Evolutionary conservation across 2,888 invertebrate genomes (phyloP).

Genomic region (Andrena praecox): DNA sequence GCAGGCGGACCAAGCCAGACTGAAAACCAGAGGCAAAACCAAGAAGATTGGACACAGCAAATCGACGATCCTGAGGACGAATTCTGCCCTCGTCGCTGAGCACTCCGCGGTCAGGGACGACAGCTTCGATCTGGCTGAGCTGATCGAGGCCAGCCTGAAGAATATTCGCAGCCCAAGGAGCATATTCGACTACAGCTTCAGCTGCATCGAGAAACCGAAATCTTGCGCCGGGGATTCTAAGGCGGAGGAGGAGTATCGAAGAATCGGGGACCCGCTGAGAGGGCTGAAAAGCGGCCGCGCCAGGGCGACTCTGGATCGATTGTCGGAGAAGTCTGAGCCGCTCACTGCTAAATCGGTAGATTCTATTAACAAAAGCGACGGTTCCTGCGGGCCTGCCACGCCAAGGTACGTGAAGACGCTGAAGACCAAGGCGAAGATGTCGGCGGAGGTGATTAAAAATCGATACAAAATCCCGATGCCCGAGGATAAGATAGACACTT

Average conservation of each 20-base stretch:
- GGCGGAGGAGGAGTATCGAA: not conserved
- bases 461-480: not conserved
- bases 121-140: conserved; percentile 58
- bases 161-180: conserved; percentile 62
- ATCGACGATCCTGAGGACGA: conserved; percentile 52
- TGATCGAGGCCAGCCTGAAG: conserved; percentile 65
- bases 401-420: not conserved
- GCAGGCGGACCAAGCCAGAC: not conserved
- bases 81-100: conserved; percentile 7
- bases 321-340: conserved; percentile 63
- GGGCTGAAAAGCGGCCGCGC: conserved; percentile 12
- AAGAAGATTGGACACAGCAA: conserved; percentile 55
- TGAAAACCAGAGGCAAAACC: conserved; percentile 29
- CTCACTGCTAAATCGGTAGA: conserved; percentile 46
- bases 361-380: conserved; percentile 12
- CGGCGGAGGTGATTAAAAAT: not conserved
- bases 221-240: conserved; percentile 36
- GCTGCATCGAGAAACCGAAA: conserved; percentile 45
- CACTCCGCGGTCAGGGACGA: conserved; percentile 23
- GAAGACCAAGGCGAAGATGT: not conserved
- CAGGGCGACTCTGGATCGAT: conserved; percentile 47
- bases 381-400: not conserved
- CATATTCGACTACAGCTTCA: conserved; percentile 64
- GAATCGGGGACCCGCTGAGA: conserved; percentile 1
- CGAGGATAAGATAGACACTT: not conserved